Evolutionary conservation across 1,140 invertebrate genomes (phyloP), one percentile per base, ranked within the genome.

Genomic region (Matsumurasca onukii): DNA sequence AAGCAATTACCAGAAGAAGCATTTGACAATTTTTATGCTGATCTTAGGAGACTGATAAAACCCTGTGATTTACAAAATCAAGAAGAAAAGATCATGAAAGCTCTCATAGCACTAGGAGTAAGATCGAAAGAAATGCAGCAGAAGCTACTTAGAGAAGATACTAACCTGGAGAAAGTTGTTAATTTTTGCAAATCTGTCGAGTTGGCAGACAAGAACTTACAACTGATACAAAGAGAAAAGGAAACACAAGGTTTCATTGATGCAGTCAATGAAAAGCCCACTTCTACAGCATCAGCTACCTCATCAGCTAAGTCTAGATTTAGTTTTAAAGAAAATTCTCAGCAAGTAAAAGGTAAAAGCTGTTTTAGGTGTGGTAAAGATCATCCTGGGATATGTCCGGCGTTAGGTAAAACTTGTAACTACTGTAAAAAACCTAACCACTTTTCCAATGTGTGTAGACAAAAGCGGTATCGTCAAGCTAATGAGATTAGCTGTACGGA

Each of bases 21-120:
- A n/a, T n/a, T n/a, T n/a, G n/a, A n/a, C n/a, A n/a, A n/a, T n/a
- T 45, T 45, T n/a, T 45, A 45, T 45, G 39, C 39, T 45, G 39
- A 45, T n/a, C 39, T 45, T 45, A 45, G n/a, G 39, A 12, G 39
- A 45, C n/a, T 45, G 39, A 45, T 45, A 45, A 45, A 45, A 45
- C 39, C 39, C 9, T n/a, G 39, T 45, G 39, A 45, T n/a, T 45
- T 45, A 12, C 9, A 45, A n/a, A n/a, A 45, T 45, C 9, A n/a
- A 45, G 39, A 45, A n/a, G 39, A 12, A 45, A 45, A 45, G n/a
- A 45, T 45, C 39, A 45, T 45, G n/a, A 45, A 45, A 45, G 39
- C 39, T n/a, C n/a, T n/a, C 9, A 9, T 45, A 12, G 9, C 9
- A 45, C n/a, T 45, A 45, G 39, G 39, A 45, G n/a, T 45, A 45